Evolutionary conservation across 2,797 vertebrate genomes (phyloP).

Genomic region (Avahi laniger): DNA sequence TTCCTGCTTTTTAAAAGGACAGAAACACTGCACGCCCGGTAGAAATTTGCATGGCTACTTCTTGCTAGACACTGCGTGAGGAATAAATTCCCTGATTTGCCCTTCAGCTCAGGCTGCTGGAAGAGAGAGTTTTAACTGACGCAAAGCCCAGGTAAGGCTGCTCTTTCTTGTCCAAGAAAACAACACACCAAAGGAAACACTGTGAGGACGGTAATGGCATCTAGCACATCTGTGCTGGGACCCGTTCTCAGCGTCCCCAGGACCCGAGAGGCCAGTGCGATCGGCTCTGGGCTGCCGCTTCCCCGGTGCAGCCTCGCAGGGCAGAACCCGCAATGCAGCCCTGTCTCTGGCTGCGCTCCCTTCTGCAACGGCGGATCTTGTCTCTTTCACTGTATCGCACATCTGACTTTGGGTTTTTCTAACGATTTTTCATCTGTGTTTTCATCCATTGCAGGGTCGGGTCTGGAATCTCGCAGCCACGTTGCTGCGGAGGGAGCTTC

Average conservation of each 20-base stretch:
- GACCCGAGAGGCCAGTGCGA: neutral
- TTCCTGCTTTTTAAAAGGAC: neutral
- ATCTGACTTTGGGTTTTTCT: neutral
- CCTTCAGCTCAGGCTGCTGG: neutral
- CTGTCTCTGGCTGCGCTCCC: neutral
- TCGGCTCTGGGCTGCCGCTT: neutral
- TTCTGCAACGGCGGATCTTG: fast-evolving
- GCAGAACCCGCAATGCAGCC: neutral
- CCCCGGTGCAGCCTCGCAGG: neutral
- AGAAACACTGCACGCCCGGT: neutral
- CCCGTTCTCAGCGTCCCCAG: neutral
- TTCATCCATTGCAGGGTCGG: neutral
- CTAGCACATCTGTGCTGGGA: neutral
- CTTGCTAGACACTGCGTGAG: neutral
- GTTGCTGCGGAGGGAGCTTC: fast-evolving
- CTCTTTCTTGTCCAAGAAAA: neutral
- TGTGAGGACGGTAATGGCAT: neutral
- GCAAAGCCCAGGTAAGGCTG: no score
- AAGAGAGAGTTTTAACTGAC: neutral
- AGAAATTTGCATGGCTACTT: neutral
- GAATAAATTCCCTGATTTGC: neutral
- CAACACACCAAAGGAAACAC: neutral
- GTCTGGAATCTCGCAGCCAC: neutral
- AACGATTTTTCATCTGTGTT: neutral
- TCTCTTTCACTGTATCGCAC: neutral